A percentile compares a stretch with the other conserved stretches of the same genome.
Evolutionary conservation across 1,140 invertebrate genomes (phyloP).

Genomic region (Drosophila bocki): DNA sequence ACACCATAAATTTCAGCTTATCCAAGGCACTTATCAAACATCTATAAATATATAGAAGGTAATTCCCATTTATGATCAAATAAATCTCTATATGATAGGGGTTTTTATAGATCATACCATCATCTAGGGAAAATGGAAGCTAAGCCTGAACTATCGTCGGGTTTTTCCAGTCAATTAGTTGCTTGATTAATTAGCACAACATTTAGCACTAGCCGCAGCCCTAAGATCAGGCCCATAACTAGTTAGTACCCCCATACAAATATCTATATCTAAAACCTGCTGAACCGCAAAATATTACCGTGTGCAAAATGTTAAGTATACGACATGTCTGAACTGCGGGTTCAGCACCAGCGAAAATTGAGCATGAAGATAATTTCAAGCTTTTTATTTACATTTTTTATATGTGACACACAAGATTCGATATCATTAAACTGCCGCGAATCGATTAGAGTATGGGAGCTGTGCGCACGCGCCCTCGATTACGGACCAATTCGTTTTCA

Average conservation of each 20-base stretch:
- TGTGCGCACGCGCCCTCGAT: conserved; percentile 78
- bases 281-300: conserved; percentile 47
- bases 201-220: conserved; percentile 39
- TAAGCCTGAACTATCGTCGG: conserved; percentile 44
- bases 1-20: conserved; percentile 19
- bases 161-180: conserved; percentile 70
- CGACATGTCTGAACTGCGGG: conserved; percentile 38
- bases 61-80: conserved; percentile 46
- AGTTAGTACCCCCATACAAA: conserved; percentile 28
- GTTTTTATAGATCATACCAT: conserved; percentile 27
- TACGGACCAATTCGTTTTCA: conserved; percentile 66
- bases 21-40: conserved; percentile 7
- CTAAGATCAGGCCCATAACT: conserved; percentile 33
- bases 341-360: conserved; percentile 35
- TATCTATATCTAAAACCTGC: conserved; percentile 23
- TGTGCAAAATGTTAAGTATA: conserved; percentile 45
- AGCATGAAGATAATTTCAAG: conserved; percentile 26
- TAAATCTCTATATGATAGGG: conserved; percentile 1
- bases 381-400: conserved; percentile 27
- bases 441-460: conserved; percentile 62
- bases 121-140: conserved; percentile 29
- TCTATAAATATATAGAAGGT: conserved; percentile 13
- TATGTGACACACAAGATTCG: conserved; percentile 58
- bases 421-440: conserved; percentile 72
- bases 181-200: conserved; percentile 66